These are phyloP conservation scores for Arctia plantaginis DNA, from an alignment of 2,888 invertebrate species.

Conservation along the genomic window DNA sequence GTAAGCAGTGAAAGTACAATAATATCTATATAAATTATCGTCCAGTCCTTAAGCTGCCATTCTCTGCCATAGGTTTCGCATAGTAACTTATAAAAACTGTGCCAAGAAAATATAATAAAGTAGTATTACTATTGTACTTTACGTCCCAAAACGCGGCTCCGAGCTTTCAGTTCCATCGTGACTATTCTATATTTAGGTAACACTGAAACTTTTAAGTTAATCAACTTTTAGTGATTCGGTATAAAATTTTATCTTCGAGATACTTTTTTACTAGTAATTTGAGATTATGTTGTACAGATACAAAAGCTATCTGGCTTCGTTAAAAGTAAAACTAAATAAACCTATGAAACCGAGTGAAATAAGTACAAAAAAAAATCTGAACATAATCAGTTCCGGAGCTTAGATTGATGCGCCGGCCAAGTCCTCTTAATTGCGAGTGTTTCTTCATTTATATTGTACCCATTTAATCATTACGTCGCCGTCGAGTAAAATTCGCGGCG, in stretches of 20 bases:
- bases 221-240: not conserved
- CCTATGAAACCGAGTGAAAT: constrained; percentile 20
- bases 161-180: not conserved
- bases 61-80: not conserved
- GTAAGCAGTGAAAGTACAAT: not conserved
- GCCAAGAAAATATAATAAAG: not conserved
- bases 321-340: not conserved
- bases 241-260: not conserved
- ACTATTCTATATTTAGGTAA: not conserved
- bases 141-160: not conserved
- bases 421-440: constrained; percentile 70
- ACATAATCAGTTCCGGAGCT: constrained; percentile 67
- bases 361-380: constrained; percentile 55
- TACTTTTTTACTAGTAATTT: not conserved
- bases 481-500: constrained; percentile 31
- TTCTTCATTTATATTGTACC: constrained; percentile 75
- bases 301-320: not conserved
- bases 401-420: constrained; percentile 71
- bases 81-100: not conserved
- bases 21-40: not conserved
- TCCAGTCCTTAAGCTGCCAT: not conserved
- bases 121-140: not conserved
- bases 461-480: constrained; percentile 68
- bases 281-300: not conserved
- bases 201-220: no score